Base-by-base conservation (phyloP, 1,140 invertebrate genomes). In the Oedothorax gibbosus region DNA sequence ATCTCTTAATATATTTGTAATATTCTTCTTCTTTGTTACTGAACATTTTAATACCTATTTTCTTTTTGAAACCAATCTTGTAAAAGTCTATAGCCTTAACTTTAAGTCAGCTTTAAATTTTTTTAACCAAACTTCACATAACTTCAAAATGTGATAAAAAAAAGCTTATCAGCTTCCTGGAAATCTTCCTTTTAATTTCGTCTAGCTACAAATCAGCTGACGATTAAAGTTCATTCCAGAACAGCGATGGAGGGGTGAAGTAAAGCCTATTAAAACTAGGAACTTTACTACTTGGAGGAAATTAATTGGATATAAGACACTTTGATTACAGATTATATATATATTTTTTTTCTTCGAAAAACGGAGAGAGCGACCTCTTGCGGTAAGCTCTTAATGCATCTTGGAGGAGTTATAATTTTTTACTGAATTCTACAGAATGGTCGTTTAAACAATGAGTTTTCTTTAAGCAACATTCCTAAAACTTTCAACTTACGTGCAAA, bases 261-360 rank as follows among this genome's bases (percentile, higher is more conserved):
- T 51, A 15, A 18, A 62, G 57, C 12, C 77, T 66, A 79, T 79
- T 79, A 79, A 79, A 79, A 79, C 68, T 68, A 79, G 50, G 64
- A n/a, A 65, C 62, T 18, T 12, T 62, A 53, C 62, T n/a, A 79
- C 54, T 53, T 64, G 18, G 12, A 12, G 77, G 20, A 21, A 79
- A 79, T 79, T 79, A 79, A 79, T 79, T 79, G 65, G 77, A 56
- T 68, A 68, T 56, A 21, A 75, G 72, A 75, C 72, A 20, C 51
- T 75, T 75, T 75, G 72, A 75, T 75, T 75, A 75, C 72, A 75
- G 54, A 75, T 75, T 57, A 57, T 21, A 15, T 15, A 14, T 14
- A 15, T 12, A 10, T 71, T 71, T 71, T 20, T 75, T 75, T 65
- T 65, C 60, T 51, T 14, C 7, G 57, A 35, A 62, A 57, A 18